Conservation (phyloP, 2,113 vertebrate species). For the Carettochelys insculpta region DNA sequence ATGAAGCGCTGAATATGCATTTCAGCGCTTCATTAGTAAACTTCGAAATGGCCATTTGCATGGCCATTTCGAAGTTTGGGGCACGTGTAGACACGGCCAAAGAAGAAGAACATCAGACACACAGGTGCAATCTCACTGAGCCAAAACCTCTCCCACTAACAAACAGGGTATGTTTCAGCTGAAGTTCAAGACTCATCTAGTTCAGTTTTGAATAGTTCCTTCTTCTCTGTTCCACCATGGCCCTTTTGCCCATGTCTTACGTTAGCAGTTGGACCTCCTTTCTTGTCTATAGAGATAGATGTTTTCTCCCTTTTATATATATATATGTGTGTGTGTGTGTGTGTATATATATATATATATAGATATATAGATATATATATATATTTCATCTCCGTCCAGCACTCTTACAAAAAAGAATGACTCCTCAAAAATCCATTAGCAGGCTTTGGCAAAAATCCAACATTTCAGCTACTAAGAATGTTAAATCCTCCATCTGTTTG, state of each 20-base stretch:
- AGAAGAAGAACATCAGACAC: neutral
- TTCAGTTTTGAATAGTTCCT: neutral
- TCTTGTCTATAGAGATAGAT: neutral
- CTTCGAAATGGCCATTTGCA: too few species aligned
- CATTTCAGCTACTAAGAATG: slow-evolving; percentile 71
- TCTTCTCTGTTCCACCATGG: neutral
- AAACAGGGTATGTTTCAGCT: neutral
- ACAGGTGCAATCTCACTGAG: neutral
- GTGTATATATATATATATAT: too few species aligned
- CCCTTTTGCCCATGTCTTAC: neutral
- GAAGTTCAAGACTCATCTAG: neutral
- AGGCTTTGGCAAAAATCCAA: slow-evolving; percentile 59
- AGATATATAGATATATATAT: too few species aligned
- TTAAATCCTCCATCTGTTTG: slow-evolving; percentile 74
- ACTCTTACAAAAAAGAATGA: slow-evolving; percentile 38
- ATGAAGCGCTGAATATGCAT: too few species aligned
- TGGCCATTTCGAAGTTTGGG: too few species aligned
- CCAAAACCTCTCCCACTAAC: neutral
- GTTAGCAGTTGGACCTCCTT: neutral
- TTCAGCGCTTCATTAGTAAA: too few species aligned
- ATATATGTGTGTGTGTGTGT: too few species aligned
- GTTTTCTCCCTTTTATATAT: neutral
- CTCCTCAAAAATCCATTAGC: slow-evolving; percentile 74
- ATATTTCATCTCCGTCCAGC: neutral
- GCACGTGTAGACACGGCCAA: too few species aligned